phyloP scores from a whole-genome alignment of 2,888 invertebrate species.

The Hesperia comma region DNA sequence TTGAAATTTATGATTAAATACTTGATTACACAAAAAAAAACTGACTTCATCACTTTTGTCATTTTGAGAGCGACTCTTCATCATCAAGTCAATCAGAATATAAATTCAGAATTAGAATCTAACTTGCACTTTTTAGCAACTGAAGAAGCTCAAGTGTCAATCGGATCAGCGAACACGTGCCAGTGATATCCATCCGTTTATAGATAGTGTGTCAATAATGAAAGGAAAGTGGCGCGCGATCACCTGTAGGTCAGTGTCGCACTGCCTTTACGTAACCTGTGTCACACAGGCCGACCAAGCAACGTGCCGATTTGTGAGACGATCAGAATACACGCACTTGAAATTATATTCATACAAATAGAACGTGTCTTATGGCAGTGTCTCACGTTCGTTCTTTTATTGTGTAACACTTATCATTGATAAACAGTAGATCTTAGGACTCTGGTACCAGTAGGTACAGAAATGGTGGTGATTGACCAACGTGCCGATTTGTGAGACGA shows the following conservation, averaged over 20 bases:
- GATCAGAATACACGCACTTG: neutral
- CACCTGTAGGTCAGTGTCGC: constrained; percentile 80
- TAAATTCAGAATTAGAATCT: too few species aligned
- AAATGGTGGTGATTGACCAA: constrained; percentile 31
- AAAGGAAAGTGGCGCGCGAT: constrained; percentile 79
- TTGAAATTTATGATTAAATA: too few species aligned
- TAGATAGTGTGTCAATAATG: constrained; percentile 81
- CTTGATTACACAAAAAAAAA: too few species aligned
- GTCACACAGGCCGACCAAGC: constrained; percentile 68
- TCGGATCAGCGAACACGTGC: constrained; percentile 57
- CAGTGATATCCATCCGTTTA: constrained; percentile 63
- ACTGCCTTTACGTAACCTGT: constrained; percentile 70
- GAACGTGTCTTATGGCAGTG: too few species aligned
- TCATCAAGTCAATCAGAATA: too few species aligned
- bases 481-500: constrained; percentile 50
- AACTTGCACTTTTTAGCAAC: constrained; percentile 1
- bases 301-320: constrained; percentile 53
- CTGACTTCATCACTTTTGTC: too few species aligned
- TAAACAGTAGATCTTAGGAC: too few species aligned
- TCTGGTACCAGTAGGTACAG: too few species aligned
- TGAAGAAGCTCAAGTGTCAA: constrained; percentile 37
- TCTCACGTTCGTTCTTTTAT: too few species aligned
- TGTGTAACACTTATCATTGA: too few species aligned
- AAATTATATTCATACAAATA: neutral
- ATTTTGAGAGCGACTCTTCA: too few species aligned